Conservation (phyloP, 1,140 invertebrate species). For the Drosophila sproati region DNA sequence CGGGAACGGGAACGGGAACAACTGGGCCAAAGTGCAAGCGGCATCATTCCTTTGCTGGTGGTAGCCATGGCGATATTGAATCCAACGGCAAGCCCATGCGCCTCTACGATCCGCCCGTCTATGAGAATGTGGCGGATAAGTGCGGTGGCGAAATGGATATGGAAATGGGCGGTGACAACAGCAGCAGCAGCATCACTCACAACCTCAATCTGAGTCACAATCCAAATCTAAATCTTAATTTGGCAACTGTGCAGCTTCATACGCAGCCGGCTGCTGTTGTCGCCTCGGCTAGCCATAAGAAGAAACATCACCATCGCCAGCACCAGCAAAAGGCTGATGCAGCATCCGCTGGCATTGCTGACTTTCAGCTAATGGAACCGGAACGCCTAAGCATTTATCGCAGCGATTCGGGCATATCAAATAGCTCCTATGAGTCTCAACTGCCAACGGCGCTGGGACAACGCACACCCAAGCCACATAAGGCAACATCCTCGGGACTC, state of each 20-base stretch:
- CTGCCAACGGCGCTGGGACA: conserved; percentile 40
- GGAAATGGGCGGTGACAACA: conserved; percentile 27
- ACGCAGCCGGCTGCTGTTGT: conserved; percentile 54
- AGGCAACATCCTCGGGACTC: conserved; percentile 24
- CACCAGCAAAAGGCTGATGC: conserved; percentile 78
- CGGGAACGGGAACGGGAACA: background rate
- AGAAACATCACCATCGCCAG: conserved; percentile 79
- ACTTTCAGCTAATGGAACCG: conserved; percentile 73
- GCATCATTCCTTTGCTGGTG: conserved; percentile 77
- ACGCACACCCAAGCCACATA: conserved; percentile 40
- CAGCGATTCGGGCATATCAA: conserved; percentile 84
- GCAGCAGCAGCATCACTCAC: conserved; percentile 18
- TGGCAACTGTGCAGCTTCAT: conserved; percentile 69
- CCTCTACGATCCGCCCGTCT: conserved; percentile 75
- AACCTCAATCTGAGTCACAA: conserved; percentile 19
- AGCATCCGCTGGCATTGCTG: conserved; percentile 28
- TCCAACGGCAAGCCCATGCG: conserved; percentile 55
- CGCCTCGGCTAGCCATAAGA: conserved; percentile 56
- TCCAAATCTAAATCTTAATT: conserved; percentile 32
- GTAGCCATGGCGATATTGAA: conserved; percentile 77
- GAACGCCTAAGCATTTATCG: conserved; percentile 81
- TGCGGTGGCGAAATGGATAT: conserved; percentile 59
- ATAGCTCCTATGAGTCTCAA: conserved; percentile 80
- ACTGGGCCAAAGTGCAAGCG: conserved; percentile 67
- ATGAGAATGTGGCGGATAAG: conserved; percentile 85